Base-by-base conservation (phyloP, 2,888 invertebrate species). In the Heliconius ismenius region DNA sequence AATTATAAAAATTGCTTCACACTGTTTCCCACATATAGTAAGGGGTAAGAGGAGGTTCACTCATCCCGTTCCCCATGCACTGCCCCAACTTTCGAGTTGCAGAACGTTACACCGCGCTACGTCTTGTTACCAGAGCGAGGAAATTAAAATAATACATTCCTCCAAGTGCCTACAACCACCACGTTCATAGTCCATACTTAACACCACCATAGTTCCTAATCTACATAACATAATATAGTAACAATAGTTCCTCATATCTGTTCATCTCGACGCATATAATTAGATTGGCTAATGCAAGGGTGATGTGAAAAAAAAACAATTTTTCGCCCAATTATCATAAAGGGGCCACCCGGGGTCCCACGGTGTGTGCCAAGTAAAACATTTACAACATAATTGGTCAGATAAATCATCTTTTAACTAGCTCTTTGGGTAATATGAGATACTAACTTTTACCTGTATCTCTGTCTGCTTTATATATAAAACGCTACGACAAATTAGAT, bases 281-380 rank as follows among this genome's bases (percentile, higher is more conserved):
- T 76, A 73, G 58, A 76, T 70, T 70, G 64, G 73, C 54, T 43
- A 76, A 76, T 76, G 36, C 58, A 39, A 65, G 58, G 70, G 32
- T 73, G 62, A 68, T 68, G 73, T 63, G 76, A 75, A 76, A 58
- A 43, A 28, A 77, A 74, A 73, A 77, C 68, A 75, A 69, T 73
- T 69, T 75, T 77, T 75, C 74, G 70, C 63, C 77, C 76, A 72
- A 79, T 77, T 74, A 76, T 43, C 68, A 78, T 76, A 78, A 74
- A 67, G 73, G 58, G 79, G 79, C 77, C 80, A 76, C 60, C 62
- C 0, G 24, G 15, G 7, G 75, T 80, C 80, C 26, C 80, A 80
- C 80, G 80, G 24, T 74, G 64, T 74, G 73, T 75, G 65, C 64
- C 39, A 65, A 74, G 60, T 54, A 10, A 58, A n/a, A 10, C 58